Base-by-base conservation (phyloP, 2,797 vertebrate genomes). In the Chelmon rostratus region DNA sequence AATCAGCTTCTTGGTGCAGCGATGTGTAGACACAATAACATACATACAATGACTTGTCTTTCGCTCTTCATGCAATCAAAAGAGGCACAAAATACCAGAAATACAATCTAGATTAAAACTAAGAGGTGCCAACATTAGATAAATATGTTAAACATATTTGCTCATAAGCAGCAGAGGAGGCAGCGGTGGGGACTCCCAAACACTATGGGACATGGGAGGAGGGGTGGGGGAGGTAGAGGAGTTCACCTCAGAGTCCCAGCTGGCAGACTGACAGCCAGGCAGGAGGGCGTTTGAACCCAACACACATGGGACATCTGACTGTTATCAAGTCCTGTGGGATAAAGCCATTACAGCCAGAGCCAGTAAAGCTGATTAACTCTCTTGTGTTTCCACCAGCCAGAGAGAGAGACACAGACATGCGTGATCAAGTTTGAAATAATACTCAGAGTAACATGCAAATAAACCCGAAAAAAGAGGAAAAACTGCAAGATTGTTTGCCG, bases 321-420 rank as follows among this genome's bases (percentile, higher is more conserved):
- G 10, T 54, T 82, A 83, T 82, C 81, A 74, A 11, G n/a, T 83
- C 81, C 57, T 73, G 86, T 62, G 87, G 85, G 78, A 65, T 86
- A 76, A 82, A 64, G 53, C 5, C 84, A 86, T 86, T 91, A 86
- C 82, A 83, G 86, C 73, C 76, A 84, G 83, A 92, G 88, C 81
- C 79, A 73, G 87, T 66, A 92, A 94, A 95, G 91, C 91, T 91
- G 92, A 95, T 94, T 93, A 95, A 91, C 84, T 85, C 86, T 86
- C 84, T 75, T 85, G 86, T 92, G 84, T 89, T 85, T 83, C 68
- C 38, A 68, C 57, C 12, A 70, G 71, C 76, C 70, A 38, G 49
- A 76, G 73, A 79, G 64, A 67, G 59, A 72, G 19, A 63, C 25
- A 28, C 54, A 21, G 75, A 87, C 84, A 84, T 62, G 67, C 82